Base-by-base conservation (phyloP, 2,888 invertebrate species). In the Prosapia bicincta region DNA sequence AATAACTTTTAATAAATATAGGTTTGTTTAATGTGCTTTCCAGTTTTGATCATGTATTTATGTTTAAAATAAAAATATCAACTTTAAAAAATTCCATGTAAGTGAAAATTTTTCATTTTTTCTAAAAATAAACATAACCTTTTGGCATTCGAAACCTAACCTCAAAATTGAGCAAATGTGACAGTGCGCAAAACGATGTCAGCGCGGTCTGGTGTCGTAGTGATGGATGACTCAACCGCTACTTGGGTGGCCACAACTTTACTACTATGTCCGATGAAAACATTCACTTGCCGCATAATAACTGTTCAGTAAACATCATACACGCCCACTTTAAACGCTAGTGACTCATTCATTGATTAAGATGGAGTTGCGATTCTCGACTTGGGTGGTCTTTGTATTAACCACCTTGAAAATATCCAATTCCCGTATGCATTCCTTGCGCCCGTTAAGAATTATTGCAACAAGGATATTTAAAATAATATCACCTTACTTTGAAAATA, bases 321-420 rank as follows among this genome's bases (percentile, higher is more conserved):
- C 74, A 74, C 74, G 74, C 74, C 74, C 74, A 74, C 74, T 28
- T 69, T 74, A 74, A 74, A 74, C 74, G 74, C 74, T 69, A 74
- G 74, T 74, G 74, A 74, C 74, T 74, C 74, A 74, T 74, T 74
- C 74, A 74, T 74, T 74, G 74, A 74, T 74, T 74, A 74, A 74
- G 74, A 74, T 74, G 74, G 65, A 74, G 69, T 74, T 69, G 74
- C 74, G 74, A 74, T 69, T 74, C 74, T 54, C 74, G 69, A 69
- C 74, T 69, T 74, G 71, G 71, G 68, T 76, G 71, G 72, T 66
- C 71, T 71, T 65, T n/a, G 71, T 76, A 78, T 74, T 78, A 76
- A 15, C 28, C 43, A 23, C 6, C 25, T 74, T 65, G 75, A 75
- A 78, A 76, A 77, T 66, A 78, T 78, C 69, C 20, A 9, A 20